Evolutionary conservation across 2,888 invertebrate species (phyloP).

Genomic region (Macrophya alboannulata): DNA sequence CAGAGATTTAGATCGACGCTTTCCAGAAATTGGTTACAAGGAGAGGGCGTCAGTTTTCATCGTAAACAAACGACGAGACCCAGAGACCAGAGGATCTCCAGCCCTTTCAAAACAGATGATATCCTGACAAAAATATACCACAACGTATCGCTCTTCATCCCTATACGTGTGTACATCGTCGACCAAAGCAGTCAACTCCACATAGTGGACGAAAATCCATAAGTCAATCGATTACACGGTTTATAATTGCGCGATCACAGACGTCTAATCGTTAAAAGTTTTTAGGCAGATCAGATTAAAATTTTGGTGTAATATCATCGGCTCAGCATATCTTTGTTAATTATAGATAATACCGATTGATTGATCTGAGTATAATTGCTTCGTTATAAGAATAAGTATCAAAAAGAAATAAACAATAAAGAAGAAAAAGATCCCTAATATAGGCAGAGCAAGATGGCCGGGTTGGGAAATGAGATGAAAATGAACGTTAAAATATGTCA

Average conservation of each 20-base stretch:
- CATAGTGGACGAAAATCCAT: not conserved
- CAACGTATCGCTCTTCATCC: not conserved
- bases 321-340: not conserved
- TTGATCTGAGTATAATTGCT: not conserved
- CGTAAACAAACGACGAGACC: slow-evolving; percentile 39
- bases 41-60: slow-evolving; percentile 43
- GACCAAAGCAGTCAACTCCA: not conserved
- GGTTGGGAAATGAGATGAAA: not conserved
- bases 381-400: not conserved
- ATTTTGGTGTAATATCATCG: not conserved
- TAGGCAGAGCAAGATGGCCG: not conserved
- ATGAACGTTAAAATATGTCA: not conserved
- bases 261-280: not conserved
- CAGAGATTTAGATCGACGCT: slow-evolving; percentile 47
- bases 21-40: slow-evolving; percentile 37
- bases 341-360: not conserved
- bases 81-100: slow-evolving; percentile 30
- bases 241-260: not conserved
- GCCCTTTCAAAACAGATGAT: slow-evolving; percentile 39
- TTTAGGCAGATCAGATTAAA: not conserved
- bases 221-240: not conserved
- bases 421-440: not conserved
- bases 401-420: not conserved
- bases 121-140: slow-evolving; percentile 42
- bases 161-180: not conserved